Base-by-base conservation (phyloP, 2,797 vertebrate genomes). In the Furcifer pardalis region DNA sequence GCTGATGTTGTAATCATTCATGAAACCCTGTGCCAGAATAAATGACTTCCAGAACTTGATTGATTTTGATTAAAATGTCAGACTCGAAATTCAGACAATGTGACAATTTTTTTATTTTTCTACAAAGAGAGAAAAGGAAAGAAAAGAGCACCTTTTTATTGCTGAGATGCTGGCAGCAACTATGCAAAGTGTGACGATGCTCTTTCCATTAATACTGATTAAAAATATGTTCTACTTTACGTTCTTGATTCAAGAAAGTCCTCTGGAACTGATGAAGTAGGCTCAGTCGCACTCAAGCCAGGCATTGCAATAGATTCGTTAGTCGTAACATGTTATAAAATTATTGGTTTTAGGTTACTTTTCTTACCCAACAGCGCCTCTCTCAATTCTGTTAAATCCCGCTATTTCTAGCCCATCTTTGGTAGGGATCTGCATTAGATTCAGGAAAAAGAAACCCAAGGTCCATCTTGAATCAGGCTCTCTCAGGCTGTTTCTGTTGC, bases 171-270 rank as follows among this genome's bases (percentile, higher is more conserved):
- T 66, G 63, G 49, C 49, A 85, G 60, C 35, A 80, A 79, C 66
- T 80, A 42, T 84, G 60, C 5, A 49, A 62, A 65, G 35, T 65
- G 46, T 46, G 42, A 19, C 27, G 79, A 4, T 73, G 19, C 59
- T 49, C 56, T 81, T 85, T 84, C 60, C 49, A n/a, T 35, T 32
- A 25, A 40, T 62, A 42, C 68, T 76, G 72, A 90, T 82, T 30
- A 15, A 66, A 90, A 86, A 81, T 73, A 46, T 1, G 17, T 75
- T n/a, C 4, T 59, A 32, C 87, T 91, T 85, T 89, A 77, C 32
- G 21, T 23, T 27, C 7, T 25, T 78, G 60, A 59, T 60, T 83
- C n/a, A 66, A 7, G 23, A 66, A 13, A 62, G 3, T 4, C 42
- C 23, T 74, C 68, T 82, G 1, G 7, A 56, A 69, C 46, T 19